Base-by-base conservation (phyloP, 2,888 invertebrate species). In the Steinernema hermaphroditum region DNA sequence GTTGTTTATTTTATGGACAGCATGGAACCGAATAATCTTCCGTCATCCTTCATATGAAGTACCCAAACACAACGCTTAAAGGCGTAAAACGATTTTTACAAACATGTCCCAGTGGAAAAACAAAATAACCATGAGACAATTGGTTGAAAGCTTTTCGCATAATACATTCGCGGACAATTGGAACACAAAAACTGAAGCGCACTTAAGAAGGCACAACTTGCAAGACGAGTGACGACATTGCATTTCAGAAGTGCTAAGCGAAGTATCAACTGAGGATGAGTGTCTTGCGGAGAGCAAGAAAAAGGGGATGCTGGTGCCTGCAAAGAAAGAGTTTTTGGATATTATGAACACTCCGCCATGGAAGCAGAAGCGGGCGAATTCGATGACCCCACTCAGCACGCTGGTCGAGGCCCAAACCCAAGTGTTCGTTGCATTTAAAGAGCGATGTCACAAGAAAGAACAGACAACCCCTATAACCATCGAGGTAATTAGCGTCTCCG, bases 1-100 rank as follows among this genome's bases (percentile, higher is more conserved):
- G 27, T 54, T 54, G 54, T 54, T 54, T 54, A 54, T 27, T 54
- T 54, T 54, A 27, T 54, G 54, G 2, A 24, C 54, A 54, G 27
- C 54, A 54, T 54, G 54, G 54, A 22, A 2, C 6, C 2, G 4
- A 54, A 54, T 54, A 54, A 54, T 54, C 24, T 54, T 54, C 22
- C 54, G 24, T 54, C 54, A 54, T 54, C 22, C 27, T 24, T 54
- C 54, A 54, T 27, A 27, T 22, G 24, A 54, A 54, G 27, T 54
- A 27, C 54, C 54, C 4, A 27, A 54, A 16, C 43, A 41, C 8
- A 16, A 41, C 43, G 43, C 16, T 41, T 41, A 41, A 41, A 54
- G n/a, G 14, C 54, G 54, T 16, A 22, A 14, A 54, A 14, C 54
- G 24, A 22, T 54, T 54, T 46, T 46, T 46, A 46, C 46, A 46